Evolutionary conservation across 2,797 vertebrate species (phyloP).

Genomic region (Cossypha niveicapilla): DNA sequence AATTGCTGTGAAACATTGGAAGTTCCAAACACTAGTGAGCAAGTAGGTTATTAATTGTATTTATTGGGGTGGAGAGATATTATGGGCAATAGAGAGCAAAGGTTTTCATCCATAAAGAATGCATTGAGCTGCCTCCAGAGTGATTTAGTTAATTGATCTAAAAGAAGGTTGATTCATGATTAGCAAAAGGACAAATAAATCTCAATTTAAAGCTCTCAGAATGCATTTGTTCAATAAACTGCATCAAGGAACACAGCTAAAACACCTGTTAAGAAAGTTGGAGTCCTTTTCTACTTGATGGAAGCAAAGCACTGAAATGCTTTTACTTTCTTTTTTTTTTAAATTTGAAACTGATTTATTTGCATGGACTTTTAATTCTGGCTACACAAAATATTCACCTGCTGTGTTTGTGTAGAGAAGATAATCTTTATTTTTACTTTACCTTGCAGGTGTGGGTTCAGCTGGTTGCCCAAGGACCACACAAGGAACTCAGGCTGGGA

Average conservation of each 20-base stretch:
- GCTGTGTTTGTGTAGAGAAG: background rate
- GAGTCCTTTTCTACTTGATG: background rate
- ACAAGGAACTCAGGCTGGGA: background rate
- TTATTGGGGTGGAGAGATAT: constrained; percentile 57
- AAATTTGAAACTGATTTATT: background rate
- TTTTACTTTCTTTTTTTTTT: background rate
- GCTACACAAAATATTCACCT: background rate
- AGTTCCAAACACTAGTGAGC: constrained; percentile 33
- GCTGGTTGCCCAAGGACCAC: background rate
- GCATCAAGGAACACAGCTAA: constrained; percentile 23
- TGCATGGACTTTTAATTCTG: background rate
- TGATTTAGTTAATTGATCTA: constrained; percentile 75
- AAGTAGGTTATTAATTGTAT: constrained; percentile 62
- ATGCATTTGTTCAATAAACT: constrained; percentile 34
- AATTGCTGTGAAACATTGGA: constrained; percentile 26
- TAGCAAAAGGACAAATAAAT: constrained; percentile 71
- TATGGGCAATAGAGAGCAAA: constrained; percentile 57
- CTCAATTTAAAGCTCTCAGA: constrained; percentile 68
- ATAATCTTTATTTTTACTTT: background rate
- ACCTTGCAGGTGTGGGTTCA: background rate
- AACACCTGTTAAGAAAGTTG: constrained; percentile 2
- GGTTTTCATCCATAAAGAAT: constrained; percentile 66
- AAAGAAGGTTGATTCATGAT: constrained; percentile 69
- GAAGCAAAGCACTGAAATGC: background rate
- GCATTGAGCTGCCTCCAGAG: constrained; percentile 47